These are phyloP conservation scores for Cephus rjabovi DNA, from an alignment of 2,888 invertebrate species.

Conservation along the genomic window DNA sequence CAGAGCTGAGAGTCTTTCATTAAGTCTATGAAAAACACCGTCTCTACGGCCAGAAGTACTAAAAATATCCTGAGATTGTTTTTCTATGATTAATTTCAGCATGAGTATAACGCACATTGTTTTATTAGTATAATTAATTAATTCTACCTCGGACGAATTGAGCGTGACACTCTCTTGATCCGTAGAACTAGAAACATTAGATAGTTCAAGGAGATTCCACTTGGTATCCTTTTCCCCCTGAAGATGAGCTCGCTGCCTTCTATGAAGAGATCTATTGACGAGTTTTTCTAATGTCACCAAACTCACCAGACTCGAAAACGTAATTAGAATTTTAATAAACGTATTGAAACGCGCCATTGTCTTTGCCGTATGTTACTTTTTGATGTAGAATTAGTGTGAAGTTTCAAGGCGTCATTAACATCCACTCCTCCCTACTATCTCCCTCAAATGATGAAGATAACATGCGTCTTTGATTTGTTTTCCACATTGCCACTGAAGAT, in stretches of 20 bases:
- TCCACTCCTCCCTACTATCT: neutral
- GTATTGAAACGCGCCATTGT: neutral
- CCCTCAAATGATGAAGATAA: neutral
- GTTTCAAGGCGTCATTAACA: neutral
- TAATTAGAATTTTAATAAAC: neutral
- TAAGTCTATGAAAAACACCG: conserved; percentile 47
- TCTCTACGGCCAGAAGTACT: neutral
- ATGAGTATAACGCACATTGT: neutral
- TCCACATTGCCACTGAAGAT: neutral
- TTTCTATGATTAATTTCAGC: neutral
- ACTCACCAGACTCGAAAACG: neutral
- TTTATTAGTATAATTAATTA: neutral
- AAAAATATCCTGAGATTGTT: neutral
- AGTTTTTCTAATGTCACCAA: neutral
- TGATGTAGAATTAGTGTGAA: neutral
- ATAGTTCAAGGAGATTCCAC: neutral
- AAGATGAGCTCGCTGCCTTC: neutral
- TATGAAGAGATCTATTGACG: neutral
- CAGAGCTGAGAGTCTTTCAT: conserved; percentile 60
- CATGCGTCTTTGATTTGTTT: neutral
- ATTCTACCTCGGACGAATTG: neutral
- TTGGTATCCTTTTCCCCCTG: neutral
- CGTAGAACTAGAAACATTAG: neutral
- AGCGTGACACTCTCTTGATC: neutral
- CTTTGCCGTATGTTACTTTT: neutral